Evolutionary conservation across 2,888 invertebrate genomes (phyloP).

Genomic region (Protophormia terraenovae): DNA sequence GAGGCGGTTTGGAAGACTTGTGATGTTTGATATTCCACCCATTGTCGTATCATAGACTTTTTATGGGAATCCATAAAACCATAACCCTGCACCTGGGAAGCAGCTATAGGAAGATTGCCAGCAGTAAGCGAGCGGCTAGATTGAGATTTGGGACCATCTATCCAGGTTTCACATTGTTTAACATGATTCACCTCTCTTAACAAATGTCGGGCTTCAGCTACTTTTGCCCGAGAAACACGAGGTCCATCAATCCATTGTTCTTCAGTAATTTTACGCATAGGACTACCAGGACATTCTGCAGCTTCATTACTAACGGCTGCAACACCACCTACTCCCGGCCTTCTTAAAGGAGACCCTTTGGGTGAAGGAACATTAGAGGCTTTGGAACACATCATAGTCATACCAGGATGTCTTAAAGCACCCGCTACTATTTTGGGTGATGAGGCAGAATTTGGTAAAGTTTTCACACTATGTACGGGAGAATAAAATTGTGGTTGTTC

Average conservation of each 20-base stretch:
- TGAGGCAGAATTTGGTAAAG: constrained; percentile 73
- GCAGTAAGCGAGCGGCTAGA: constrained; percentile 81
- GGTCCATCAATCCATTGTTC: constrained; percentile 99
- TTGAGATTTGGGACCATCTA: constrained; percentile 94
- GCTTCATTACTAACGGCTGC: constrained; percentile 56
- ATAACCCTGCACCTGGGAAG: constrained; percentile 83
- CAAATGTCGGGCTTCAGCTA: constrained; percentile 90
- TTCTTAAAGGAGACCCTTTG: constrained; percentile 83
- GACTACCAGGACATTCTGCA: constrained; percentile 79
- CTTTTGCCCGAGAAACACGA: constrained; percentile 90
- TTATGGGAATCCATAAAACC: constrained; percentile 96
- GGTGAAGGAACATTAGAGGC: constrained; percentile 82
- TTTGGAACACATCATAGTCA: constrained; percentile 77
- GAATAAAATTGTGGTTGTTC: constrained; percentile 71
- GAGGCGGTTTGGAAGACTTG: constrained; percentile 86
- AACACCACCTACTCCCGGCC: constrained; percentile 73
- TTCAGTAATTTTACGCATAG: constrained; percentile 84
- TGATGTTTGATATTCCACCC: constrained; percentile 95
- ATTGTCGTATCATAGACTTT: constrained; percentile 95
- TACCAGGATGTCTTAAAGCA: constrained; percentile 73
- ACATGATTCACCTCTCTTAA: constrained; percentile 89
- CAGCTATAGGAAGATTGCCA: constrained; percentile 77
- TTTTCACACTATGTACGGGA: constrained; percentile 75
- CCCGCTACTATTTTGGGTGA: constrained; percentile 76
- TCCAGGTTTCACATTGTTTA: constrained; percentile 95